A percentile compares a stretch with the other conserved stretches of the same genome.
Conservation (phyloP, 2,888 invertebrate species). For the Azorinus chamasolen region DNA sequence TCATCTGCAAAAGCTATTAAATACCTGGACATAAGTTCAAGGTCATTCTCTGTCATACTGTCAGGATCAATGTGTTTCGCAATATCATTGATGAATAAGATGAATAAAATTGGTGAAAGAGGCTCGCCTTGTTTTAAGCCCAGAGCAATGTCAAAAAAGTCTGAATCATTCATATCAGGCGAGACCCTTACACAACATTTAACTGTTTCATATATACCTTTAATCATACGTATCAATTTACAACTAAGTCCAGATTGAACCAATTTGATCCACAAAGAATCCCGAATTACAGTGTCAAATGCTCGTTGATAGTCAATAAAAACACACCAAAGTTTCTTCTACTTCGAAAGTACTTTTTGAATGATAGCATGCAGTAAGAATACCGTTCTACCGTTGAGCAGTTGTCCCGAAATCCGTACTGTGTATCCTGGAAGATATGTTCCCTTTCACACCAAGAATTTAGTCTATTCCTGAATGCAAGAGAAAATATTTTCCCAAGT, state of each 20-base stretch:
- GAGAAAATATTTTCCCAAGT: slow-evolving; percentile 28
- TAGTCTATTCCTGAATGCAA: slow-evolving; percentile 16
- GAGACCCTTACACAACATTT: slow-evolving; percentile 24
- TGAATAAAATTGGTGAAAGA: slow-evolving; percentile 22
- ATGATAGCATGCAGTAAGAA: slow-evolving; percentile 37
- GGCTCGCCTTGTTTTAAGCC: slow-evolving; percentile 31
- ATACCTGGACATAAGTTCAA: slow-evolving; percentile 8
- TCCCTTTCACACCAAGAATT: slow-evolving; percentile 16
- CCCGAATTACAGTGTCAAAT: slow-evolving; percentile 35
- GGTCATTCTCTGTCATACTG: slow-evolving; percentile 7
- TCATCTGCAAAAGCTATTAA: slow-evolving; percentile 22
- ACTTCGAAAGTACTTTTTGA: slow-evolving; percentile 14
- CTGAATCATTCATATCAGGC: background rate
- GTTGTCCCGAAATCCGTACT: slow-evolving; percentile 34
- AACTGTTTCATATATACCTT: slow-evolving; percentile 37
- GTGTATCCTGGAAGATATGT: slow-evolving; percentile 25
- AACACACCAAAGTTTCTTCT: slow-evolving; percentile 26
- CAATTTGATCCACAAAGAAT: slow-evolving; percentile 36
- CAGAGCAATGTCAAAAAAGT: slow-evolving; percentile 12
- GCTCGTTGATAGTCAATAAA: slow-evolving; percentile 38
- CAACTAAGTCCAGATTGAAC: slow-evolving; percentile 31
- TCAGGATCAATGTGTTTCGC: slow-evolving; percentile 1
- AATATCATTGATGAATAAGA: slow-evolving; percentile 31
- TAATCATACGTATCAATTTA: slow-evolving; percentile 34
- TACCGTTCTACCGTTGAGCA: slow-evolving; percentile 29